Base-by-base conservation (phyloP, 2,797 vertebrate species). In the Pangasius sanitwongsei region DNA sequence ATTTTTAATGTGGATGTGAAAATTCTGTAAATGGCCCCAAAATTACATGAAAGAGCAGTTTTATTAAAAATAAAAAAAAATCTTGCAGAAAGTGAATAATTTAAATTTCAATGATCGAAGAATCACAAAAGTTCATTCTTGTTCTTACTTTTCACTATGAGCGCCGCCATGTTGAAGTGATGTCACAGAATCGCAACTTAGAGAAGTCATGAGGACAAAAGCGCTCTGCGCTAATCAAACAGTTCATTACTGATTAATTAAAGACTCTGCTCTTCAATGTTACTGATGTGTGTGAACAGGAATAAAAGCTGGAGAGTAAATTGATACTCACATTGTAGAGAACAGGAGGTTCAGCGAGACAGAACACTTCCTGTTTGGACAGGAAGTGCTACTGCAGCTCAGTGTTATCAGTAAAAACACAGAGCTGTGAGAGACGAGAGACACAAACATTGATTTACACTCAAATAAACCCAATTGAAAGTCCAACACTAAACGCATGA, bases 371-470 rank as follows among this genome's bases (percentile, higher is more conserved):
- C 97, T 98, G 97, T 94, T 94, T 95, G 91, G 90, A 97, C 93
- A 97, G 97, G 97, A 97, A 97, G 96, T 95, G 95, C 96, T 96
- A 97, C 96, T 93, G 96, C 96, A 90, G 94, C 92, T 93, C 95
- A 95, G 94, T 93, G 94, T 94, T 97, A 98, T 97, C 97, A 95
- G 93, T 93, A 92, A 91, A 89, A 89, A 93, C 94, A 94, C 94
- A 95, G 93, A 91, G 85, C 86, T n/a, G 59, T 80, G 69, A 67
- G 53, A 61, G 41, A 87, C 31, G 8, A 11, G 41, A 25, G 72
- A 44, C 23, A 23, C 3, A 74, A 44, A 13, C 23, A 0, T 44
- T 44, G 72, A 44, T 74, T 74, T 74, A 44, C 23, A 25, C 31
- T 70, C 69, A 25, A 44, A n/a, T 74, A 25, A 74, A 44, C 20